These are phyloP conservation scores for Eristalis intricaria DNA, from an alignment of 2,888 invertebrate species.

Conservation along the genomic window DNA sequence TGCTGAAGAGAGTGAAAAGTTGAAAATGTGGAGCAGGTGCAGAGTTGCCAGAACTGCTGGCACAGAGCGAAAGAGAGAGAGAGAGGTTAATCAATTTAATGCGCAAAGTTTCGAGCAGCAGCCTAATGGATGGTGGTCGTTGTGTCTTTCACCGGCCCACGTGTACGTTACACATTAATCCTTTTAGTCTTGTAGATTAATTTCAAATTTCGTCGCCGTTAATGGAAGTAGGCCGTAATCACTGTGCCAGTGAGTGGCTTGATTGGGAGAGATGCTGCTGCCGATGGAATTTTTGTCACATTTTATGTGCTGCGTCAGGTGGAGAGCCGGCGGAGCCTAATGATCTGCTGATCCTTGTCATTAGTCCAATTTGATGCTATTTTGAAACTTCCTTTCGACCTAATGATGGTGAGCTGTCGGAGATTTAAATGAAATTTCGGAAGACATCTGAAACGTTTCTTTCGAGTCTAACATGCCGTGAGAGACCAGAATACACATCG, in stretches of 20 bases:
- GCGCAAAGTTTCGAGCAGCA: conserved; percentile 47
- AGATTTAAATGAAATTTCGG: no score
- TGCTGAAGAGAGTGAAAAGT: not conserved
- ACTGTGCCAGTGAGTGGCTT: not conserved
- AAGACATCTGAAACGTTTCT: no score
- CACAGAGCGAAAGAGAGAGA: not conserved
- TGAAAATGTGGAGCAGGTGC: conserved; percentile 61
- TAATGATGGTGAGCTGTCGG: no score
- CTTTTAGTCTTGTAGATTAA: not conserved
- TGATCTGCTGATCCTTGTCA: no score
- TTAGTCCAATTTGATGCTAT: no score
- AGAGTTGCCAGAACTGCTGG: conserved; percentile 58
- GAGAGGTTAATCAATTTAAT: conserved; percentile 52
- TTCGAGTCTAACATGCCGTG: no score
- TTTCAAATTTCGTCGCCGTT: not conserved
- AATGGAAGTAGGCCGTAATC: not conserved
- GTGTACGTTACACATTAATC: not conserved
- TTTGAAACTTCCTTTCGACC: no score
- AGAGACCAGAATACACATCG: no score
- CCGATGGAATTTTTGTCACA: no score
- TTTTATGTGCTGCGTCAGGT: no score
- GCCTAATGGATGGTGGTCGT: conserved; percentile 3
- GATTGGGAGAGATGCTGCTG: no score
- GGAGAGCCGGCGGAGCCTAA: no score
- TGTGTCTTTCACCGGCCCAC: not conserved